Percentiles rank a stretch among this genome's conserved stretches.
Evolutionary conservation across 2,888 invertebrate species (phyloP).

Genomic region (Apamea sordens): DNA sequence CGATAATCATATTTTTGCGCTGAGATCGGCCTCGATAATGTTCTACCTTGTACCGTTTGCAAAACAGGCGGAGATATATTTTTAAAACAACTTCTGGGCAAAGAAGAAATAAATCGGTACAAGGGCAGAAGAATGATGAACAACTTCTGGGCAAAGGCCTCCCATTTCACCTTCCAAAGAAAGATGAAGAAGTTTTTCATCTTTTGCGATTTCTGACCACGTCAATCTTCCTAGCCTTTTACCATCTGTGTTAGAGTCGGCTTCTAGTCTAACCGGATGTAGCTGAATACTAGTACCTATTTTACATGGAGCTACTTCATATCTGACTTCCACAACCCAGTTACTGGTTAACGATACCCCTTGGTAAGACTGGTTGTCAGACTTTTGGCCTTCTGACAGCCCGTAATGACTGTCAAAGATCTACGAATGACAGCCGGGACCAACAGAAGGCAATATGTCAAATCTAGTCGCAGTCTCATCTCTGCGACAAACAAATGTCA

Average conservation of each 20-base stretch:
- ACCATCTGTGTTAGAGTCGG: neutral
- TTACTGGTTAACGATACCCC: no score
- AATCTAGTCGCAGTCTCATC: no score
- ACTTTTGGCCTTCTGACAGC: no score
- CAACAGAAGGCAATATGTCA: no score
- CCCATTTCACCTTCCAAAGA: neutral
- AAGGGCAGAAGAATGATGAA: neutral
- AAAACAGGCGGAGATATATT: conserved; percentile 58
- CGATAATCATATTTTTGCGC: conserved; percentile 86
- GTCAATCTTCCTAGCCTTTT: neutral
- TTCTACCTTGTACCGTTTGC: conserved; percentile 72
- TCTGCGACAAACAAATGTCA: no score
- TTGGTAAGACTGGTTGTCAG: no score
- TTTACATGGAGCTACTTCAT: neutral
- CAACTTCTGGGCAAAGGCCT: neutral
- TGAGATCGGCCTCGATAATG: conserved; percentile 84
- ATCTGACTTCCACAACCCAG: neutral
- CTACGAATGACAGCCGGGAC: neutral
- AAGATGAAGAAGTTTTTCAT: neutral
- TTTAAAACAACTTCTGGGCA: neutral
- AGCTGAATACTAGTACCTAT: neutral
- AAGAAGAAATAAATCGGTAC: neutral
- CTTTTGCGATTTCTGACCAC: neutral
- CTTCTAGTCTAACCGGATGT: neutral
- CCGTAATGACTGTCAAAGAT: neutral